A percentile compares a stretch with the other conserved stretches of the same genome.
Conservation (phyloP, 2,113 vertebrate species). For the Anguilla rostrata region DNA sequence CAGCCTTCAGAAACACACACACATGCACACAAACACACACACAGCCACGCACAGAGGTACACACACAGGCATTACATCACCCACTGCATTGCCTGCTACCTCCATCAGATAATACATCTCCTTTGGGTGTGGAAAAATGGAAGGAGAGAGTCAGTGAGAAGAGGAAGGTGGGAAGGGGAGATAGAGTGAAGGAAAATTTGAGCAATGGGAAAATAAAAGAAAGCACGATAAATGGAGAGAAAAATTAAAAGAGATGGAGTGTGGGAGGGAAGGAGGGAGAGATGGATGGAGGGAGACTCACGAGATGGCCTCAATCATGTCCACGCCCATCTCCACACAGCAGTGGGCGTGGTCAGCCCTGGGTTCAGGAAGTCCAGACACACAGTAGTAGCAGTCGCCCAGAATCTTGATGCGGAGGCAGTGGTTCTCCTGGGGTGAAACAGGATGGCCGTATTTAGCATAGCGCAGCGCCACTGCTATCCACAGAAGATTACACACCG, state of each 20-base stretch:
- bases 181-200: too few species aligned
- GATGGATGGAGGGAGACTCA: conserved; percentile 65
- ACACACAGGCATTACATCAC: not conserved
- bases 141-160: not conserved
- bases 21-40: not conserved
- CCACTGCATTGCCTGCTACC: not conserved
- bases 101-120: not conserved
- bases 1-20: conserved; percentile 59
- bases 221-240: not conserved
- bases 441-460: not conserved
- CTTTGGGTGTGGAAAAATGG: not conserved
- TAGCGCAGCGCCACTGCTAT: not conserved
- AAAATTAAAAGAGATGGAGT: not conserved
- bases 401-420: conserved; percentile 95
- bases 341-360: conserved; percentile 93
- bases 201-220: not conserved
- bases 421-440: conserved; percentile 82
- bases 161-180: not conserved
- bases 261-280: not conserved
- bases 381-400: conserved; percentile 94
- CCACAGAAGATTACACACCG: not conserved
- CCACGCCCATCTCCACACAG: conserved; percentile 96
- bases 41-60: not conserved
- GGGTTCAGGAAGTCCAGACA: conserved; percentile 89
- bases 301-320: conserved; percentile 98